Percentiles rank a stretch among this genome's conserved stretches.
Evolutionary conservation across 2,797 vertebrate genomes (phyloP).

Genomic region (Chanos chanos): DNA sequence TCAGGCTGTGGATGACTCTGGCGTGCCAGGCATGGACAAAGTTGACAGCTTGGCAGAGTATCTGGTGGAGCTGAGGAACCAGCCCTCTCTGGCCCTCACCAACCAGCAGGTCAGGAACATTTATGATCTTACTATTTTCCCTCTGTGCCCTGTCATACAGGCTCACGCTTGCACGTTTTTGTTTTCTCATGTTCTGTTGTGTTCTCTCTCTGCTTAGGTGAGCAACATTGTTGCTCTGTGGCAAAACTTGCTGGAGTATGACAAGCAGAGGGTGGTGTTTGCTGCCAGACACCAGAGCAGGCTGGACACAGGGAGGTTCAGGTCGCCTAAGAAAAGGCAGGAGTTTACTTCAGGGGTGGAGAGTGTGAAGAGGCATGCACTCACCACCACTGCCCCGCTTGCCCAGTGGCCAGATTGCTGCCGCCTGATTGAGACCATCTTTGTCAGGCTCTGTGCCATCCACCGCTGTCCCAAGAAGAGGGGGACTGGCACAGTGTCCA

Average conservation of each 20-base stretch:
- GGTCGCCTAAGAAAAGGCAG: conserved; percentile 12
- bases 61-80: conserved; percentile 13
- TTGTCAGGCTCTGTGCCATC: conserved; percentile 10
- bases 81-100: conserved; percentile 7
- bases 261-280: conserved; percentile 18
- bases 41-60: conserved; percentile 27
- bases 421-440: background rate
- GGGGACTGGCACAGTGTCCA: background rate
- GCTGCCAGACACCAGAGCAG: conserved; percentile 14
- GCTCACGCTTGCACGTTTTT: conserved; percentile 8
- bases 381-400: conserved; percentile 3
- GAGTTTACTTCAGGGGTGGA: conserved; percentile 25
- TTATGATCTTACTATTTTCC: background rate
- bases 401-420: conserved; percentile 7
- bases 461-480: background rate
- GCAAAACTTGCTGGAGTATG: conserved; percentile 20
- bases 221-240: conserved; percentile 11
- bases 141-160: conserved; percentile 1
- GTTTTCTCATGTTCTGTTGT: conserved; percentile 5
- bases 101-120: conserved; percentile 16
- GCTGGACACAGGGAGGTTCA: conserved; percentile 18
- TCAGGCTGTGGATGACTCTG: background rate
- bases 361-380: conserved; percentile 8
- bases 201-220: conserved; percentile 6
- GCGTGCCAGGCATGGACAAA: conserved; percentile 9